Evolutionary conservation across 30 jellyfish, hydroid and myxozoan species (phyloP), one percentile per base, ranked within the genome.

Genomic region (Chrysaora quinquecirrha): DNA sequence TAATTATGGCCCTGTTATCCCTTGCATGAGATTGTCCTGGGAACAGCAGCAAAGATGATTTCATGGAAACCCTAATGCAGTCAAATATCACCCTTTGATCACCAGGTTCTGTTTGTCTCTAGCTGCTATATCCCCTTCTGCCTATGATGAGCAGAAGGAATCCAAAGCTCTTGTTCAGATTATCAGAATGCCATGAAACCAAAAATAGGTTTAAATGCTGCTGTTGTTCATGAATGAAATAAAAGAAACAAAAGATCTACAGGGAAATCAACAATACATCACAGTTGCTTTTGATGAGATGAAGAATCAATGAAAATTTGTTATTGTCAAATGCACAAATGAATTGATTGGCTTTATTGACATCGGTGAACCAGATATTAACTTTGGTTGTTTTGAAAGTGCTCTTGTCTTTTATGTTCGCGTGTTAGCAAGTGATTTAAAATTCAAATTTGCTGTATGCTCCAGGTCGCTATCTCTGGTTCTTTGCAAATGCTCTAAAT

Each of bases 401-500:
- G 90, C 49, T 1, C 48, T 84, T 7, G 92, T 84, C 14, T 75
- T 34, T 34, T 82, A 68, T 82, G 91, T 84, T 10, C 62, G 58
- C 10, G 93, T 88, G 1, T 10, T 84, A 3, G 80, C 87, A 49
- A 29, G 34, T 74, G 50, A 84, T 62, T 34, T 84, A 31, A 72
- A 74, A 43, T 84, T 73, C 49, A 27, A 22, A 1, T 61, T 84
- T 4, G 49, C 83, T 77, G 33, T 77, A 30, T 74, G 86, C 86
- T 2, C 48, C 76, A n/a, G 77, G 71, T 22, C 63, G 80, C 29
- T 75, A 20, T 38, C 27, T 85, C 20, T 85, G 76, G 64, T 77
- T 64, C 49, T 82, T 70, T 52, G 64, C 93, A 9, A 87, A 79
- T 79, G 90, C 86, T 14, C 90, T 87, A 28, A 87, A 79, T 47